Evolutionary conservation across 2,797 vertebrate species (phyloP).

Genomic region (Vespertilio murinus): DNA sequence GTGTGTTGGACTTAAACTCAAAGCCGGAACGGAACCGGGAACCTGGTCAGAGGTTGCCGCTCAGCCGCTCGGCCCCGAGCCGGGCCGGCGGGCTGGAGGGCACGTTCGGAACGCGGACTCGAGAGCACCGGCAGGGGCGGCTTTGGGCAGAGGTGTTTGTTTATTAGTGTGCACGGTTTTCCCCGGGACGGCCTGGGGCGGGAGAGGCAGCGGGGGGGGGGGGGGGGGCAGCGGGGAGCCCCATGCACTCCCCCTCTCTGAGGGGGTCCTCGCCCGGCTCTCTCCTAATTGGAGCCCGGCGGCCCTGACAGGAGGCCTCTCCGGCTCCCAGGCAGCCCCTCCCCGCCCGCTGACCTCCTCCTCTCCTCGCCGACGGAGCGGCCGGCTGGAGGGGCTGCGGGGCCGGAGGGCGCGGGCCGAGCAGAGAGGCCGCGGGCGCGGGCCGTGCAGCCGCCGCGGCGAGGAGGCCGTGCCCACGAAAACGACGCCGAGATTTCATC

Average conservation of each 20-base stretch:
- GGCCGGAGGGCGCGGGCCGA: slow-evolving; percentile 60
- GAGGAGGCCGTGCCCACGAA: slow-evolving; percentile 87
- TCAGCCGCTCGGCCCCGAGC: no score
- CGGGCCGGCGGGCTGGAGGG: not conserved
- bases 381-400: slow-evolving; percentile 71
- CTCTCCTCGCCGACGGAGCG: slow-evolving; percentile 74
- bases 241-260: slow-evolving; percentile 33
- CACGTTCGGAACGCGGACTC: not conserved
- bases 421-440: slow-evolving; percentile 35
- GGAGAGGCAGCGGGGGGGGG: not conserved
- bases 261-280: not conserved
- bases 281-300: slow-evolving; percentile 68
- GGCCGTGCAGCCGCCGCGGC: not conserved
- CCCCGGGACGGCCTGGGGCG: not conserved
- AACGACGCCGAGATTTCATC: slow-evolving; percentile 87
- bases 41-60: no score
- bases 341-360: slow-evolving; percentile 49
- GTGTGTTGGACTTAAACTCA: not conserved
- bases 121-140: not conserved
- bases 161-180: not conserved
- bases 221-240: not conserved
- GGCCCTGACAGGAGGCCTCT: slow-evolving; percentile 55
- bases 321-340: no score
- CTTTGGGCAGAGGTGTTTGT: not conserved
- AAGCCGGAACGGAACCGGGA: not conserved